phyloP scores from a whole-genome alignment of 2,888 invertebrate species.

The Eretmocerus hayati region DNA sequence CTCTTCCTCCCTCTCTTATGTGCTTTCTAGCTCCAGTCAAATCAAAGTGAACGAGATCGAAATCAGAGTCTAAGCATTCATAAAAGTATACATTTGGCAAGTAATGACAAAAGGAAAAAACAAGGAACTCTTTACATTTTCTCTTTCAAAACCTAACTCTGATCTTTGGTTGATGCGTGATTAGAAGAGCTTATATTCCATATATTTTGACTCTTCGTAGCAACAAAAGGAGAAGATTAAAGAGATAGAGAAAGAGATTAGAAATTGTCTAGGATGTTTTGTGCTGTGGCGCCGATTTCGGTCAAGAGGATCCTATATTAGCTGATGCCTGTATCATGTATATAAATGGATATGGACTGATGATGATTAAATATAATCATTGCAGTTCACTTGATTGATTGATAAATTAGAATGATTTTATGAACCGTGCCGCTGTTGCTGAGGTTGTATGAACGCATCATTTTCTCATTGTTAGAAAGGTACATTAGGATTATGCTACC shows the following conservation, averaged over 20 bases:
- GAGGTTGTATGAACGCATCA: too few relatives aligned
- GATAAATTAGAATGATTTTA: background rate
- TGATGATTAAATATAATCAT: too few relatives aligned
- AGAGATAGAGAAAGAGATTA: constrained; percentile 19
- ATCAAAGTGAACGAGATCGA: constrained; percentile 12
- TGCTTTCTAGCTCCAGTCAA: constrained; percentile 19
- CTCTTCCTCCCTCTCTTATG: constrained; percentile 22
- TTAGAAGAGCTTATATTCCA: constrained; percentile 13
- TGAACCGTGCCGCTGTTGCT: background rate
- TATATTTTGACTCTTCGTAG: constrained; percentile 6
- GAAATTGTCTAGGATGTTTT: constrained; percentile 31
- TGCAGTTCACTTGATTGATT: constrained; percentile 9
- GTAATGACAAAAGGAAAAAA: constrained; percentile 17
- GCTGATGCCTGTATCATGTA: background rate
- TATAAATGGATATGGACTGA: too few relatives aligned
- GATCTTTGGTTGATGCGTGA: constrained; percentile 28
- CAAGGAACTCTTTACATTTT: constrained; percentile 5
- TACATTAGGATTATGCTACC: constrained; percentile 57
- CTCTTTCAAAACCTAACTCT: constrained; percentile 9
- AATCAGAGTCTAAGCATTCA: constrained; percentile 15
- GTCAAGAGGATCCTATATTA: constrained; percentile 16
- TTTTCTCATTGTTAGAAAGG: constrained; percentile 27
- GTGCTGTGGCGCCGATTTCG: constrained; percentile 34
- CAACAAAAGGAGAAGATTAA: constrained; percentile 1
- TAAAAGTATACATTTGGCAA: constrained; percentile 23